These are phyloP conservation scores for Collichthys lucidus DNA, from an alignment of 2,113 vertebrate genomes.

Conservation along the genomic window DNA sequence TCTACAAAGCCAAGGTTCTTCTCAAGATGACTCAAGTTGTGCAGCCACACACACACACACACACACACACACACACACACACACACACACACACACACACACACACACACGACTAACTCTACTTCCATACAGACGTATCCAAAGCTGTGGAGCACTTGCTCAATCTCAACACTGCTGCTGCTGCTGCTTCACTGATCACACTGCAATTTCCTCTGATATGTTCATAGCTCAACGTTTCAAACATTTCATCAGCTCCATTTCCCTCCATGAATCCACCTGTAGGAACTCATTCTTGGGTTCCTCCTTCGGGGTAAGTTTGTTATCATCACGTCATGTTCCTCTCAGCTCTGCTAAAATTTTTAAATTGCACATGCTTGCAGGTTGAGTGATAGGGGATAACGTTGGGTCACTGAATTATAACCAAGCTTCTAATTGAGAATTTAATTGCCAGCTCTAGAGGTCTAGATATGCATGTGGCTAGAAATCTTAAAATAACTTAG, in stretches of 20 bases:
- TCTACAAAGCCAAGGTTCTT: background rate
- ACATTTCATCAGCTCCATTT: conserved; percentile 24
- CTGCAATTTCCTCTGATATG: background rate
- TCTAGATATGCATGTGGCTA: background rate
- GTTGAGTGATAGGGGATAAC: background rate
- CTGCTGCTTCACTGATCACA: background rate
- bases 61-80: no score
- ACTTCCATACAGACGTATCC: background rate
- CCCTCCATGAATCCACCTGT: conserved; percentile 42
- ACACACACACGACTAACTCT: background rate
- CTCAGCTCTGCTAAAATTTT: background rate
- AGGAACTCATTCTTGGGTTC: background rate
- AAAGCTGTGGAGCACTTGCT: conserved; percentile 2
- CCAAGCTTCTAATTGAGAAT: background rate
- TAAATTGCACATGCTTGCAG: background rate
- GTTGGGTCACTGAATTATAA: conserved; percentile 1
- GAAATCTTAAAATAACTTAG: background rate
- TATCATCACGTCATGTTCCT: background rate
- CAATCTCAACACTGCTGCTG: background rate
- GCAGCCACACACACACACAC: background rate
- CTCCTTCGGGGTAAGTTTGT: conserved; percentile 8
- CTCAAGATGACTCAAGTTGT: conserved; percentile 6
- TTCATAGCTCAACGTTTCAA: conserved; percentile 17
- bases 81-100: no score
- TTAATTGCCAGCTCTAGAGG: background rate